Base-by-base conservation (phyloP, 2,888 invertebrate species). In the Anaspis maculata region DNA sequence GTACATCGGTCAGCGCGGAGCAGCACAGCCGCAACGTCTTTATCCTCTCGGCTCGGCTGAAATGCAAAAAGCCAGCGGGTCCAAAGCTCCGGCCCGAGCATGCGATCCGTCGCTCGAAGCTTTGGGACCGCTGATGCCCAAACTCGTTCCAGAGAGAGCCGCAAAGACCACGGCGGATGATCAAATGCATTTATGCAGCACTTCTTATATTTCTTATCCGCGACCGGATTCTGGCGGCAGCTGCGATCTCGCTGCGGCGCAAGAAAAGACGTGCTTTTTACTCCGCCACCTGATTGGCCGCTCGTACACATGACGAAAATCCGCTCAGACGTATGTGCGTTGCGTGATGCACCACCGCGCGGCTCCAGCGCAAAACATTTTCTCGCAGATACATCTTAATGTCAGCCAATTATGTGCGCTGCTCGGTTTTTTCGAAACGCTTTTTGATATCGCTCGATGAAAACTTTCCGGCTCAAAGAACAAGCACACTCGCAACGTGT, bases 151-250 rank as follows among this genome's bases (percentile, higher is more conserved):
- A 49, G 12, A 56, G 51, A 19, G 48, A 56, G 51, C 53, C 56
- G 50, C 54, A 57, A 52, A 49, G 52, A 55, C n/a, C n/a, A n/a
- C n/a, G n/a, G n/a, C 43, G 41, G 52, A 54, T 59, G 61, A 60
- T 61, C 56, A 59, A n/a, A 61, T 61, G 59, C 59, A 61, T 60
- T 60, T 59, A 61, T 60, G 58, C 59, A 56, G 56, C 57, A 60
- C 57, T 61, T 60, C 55, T 59, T 59, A 56, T n/a, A n/a, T 54
- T 56, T 52, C 57, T 59, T 57, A 54, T 56, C 54, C 51, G 47
- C 54, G 54, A 52, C 56, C 53, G 58, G 51, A 59, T 57, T 59
- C 55, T 55, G 50, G n/a, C 55, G 46, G 51, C 54, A 55, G 55
- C 52, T 52, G 52, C 46, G 43, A 42, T 46, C 39, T n/a, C n/a